Percentiles rank a stretch among this genome's conserved stretches.
phyloP scores from a whole-genome alignment of 1,140 invertebrate species.

The Orchestia grillus region DNA sequence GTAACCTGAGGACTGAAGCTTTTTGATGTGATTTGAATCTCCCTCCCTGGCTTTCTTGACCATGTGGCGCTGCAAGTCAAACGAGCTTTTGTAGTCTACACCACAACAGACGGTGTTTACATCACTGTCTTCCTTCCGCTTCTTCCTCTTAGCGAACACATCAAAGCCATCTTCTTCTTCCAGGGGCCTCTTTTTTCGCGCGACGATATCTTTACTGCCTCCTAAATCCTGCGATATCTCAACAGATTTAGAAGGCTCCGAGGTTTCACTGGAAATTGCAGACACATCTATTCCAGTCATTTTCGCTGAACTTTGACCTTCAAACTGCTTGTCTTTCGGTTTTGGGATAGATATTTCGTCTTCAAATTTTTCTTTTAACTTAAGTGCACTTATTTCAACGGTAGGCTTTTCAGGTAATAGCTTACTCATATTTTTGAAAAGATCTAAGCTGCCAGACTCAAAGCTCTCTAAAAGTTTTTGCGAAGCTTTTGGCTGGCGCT shows the following conservation, averaged over 20 bases:
- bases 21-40: background rate
- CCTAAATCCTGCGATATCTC: background rate
- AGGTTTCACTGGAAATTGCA: background rate
- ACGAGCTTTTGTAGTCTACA: background rate
- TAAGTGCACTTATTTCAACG: background rate
- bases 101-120: background rate
- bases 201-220: background rate
- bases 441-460: slow-evolving; percentile 12
- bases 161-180: background rate
- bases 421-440: slow-evolving; percentile 15
- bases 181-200: background rate
- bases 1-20: background rate
- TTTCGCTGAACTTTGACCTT: background rate
- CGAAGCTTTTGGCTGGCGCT: slow-evolving; percentile 31
- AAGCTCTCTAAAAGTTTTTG: slow-evolving; percentile 31
- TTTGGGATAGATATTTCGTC: background rate
- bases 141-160: background rate
- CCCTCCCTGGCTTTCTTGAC: slow-evolving; percentile 15
- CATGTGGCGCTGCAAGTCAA: slow-evolving; percentile 37
- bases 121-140: background rate
- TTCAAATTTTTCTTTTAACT: background rate
- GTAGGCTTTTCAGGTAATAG: background rate
- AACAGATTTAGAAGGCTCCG: background rate
- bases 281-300: background rate
- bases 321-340: background rate